A percentile compares a stretch with the other conserved stretches of the same genome.
Evolutionary conservation across 2,888 invertebrate species (phyloP).

Genomic region (Nomada fucata): DNA sequence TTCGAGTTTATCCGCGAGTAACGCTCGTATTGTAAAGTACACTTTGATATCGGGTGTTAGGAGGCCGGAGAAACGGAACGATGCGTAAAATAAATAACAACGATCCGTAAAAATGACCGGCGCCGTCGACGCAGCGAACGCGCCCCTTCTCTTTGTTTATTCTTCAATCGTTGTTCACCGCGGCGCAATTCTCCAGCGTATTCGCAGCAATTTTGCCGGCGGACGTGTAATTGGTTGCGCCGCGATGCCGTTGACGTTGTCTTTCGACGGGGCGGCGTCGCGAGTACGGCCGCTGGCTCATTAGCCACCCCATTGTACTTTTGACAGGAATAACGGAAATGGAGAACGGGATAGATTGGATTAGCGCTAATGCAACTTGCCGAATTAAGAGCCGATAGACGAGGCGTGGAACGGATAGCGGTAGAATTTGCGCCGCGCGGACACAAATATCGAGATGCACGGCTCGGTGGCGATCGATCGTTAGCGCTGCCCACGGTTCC

Average conservation of each 20-base stretch:
- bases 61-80: too few relatives aligned
- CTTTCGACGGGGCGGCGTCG: conserved; percentile 24
- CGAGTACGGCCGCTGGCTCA: conserved; percentile 65
- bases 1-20: too few relatives aligned
- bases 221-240: conserved; percentile 53
- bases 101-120: conserved; percentile 50
- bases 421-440: not conserved
- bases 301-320: conserved; percentile 73
- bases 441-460: not conserved
- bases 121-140: conserved; percentile 5
- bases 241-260: conserved; percentile 14
- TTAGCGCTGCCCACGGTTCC: not conserved
- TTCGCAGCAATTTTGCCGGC: conserved; percentile 52
- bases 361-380: conserved; percentile 70
- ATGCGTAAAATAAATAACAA: conserved; percentile 64
- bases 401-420: conserved; percentile 18
- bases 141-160: too few relatives aligned
- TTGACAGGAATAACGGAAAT: conserved; percentile 72
- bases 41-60: too few relatives aligned
- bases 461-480: not conserved
- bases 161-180: not conserved
- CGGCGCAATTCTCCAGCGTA: conserved; percentile 9
- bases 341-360: conserved; percentile 76
- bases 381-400: conserved; percentile 26
- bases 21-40: too few relatives aligned